A percentile compares a stretch with the other conserved stretches of the same genome.
These are phyloP conservation scores for Poeciliopsis presidionis DNA, from an alignment of 2,797 vertebrate genomes.

Conservation along the genomic window DNA sequence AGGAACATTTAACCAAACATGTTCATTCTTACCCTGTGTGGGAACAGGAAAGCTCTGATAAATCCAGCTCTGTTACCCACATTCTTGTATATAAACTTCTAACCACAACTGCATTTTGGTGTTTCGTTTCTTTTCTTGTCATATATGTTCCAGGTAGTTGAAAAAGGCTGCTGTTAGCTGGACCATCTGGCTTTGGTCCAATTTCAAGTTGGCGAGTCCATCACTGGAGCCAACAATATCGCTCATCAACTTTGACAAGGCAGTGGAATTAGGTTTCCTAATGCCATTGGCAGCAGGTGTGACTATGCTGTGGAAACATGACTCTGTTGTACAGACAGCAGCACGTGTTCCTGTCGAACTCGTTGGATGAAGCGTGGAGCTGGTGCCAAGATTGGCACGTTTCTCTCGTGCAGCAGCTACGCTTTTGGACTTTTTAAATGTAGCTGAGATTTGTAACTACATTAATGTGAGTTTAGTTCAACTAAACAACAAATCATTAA, in stretches of 20 bases:
- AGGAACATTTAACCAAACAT: not conserved
- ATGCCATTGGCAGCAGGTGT: constrained; percentile 27
- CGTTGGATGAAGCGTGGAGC: constrained; percentile 26
- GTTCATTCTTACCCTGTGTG: not conserved
- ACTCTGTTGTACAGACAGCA: constrained; percentile 32
- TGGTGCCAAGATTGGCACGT: constrained; percentile 33
- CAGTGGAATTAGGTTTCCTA: constrained; percentile 43
- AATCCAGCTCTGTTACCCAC: not conserved
- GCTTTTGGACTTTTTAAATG: not conserved
- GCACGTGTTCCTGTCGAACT: constrained; percentile 37
- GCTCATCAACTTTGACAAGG: constrained; percentile 23
- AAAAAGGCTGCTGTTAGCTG: not conserved
- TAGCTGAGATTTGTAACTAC: not conserved
- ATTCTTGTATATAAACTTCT: not conserved
- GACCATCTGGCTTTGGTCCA: not conserved
- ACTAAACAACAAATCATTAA: not conserved
- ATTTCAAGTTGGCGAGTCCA: not conserved
- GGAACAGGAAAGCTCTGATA: not conserved
- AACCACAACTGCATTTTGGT: not conserved
- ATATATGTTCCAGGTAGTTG: not conserved
- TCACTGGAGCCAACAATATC: constrained; percentile 23
- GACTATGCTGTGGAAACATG: constrained; percentile 51
- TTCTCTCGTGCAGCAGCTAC: constrained; percentile 16
- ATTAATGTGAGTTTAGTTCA: not conserved
- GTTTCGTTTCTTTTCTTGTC: not conserved